These are phyloP conservation scores for Pristis pectinata DNA, from an alignment of 2,797 vertebrate genomes.

Conservation along the genomic window DNA sequence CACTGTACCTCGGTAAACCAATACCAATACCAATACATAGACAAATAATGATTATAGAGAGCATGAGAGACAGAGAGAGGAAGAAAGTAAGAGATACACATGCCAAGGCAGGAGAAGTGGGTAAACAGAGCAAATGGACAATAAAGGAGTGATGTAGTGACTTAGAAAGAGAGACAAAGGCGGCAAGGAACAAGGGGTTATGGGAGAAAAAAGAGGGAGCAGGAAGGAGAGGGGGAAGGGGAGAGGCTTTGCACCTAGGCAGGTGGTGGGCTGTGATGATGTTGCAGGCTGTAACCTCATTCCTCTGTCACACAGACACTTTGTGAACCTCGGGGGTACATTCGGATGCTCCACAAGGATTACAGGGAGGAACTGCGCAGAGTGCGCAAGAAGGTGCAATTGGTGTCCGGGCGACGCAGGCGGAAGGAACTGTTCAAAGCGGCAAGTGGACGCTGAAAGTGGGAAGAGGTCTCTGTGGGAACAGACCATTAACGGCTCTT, in stretches of 20 bases:
- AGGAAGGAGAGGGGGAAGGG: neutral
- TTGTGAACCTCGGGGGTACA: conserved; percentile 51
- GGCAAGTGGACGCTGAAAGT: neutral
- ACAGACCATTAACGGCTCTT: neutral
- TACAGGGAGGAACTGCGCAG: conserved; percentile 47
- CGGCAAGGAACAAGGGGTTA: neutral
- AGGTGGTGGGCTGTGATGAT: neutral
- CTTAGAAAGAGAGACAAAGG: neutral
- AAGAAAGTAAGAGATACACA: neutral
- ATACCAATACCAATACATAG: neutral
- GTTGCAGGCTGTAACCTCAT: neutral
- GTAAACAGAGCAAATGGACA: neutral
- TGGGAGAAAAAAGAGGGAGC: neutral
- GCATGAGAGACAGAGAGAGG: neutral
- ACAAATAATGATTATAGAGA: neutral
- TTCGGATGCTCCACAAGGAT: conserved; percentile 50
- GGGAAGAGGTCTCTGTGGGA: neutral
- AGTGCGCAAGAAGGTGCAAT: conserved; percentile 44
- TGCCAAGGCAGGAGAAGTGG: neutral
- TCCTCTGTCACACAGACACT: conserved; percentile 41
- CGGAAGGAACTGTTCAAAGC: conserved; percentile 42
- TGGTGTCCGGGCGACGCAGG: neutral
- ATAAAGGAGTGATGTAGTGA: neutral
- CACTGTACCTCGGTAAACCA: too few species aligned
- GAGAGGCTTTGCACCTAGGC: neutral